Base-by-base conservation (phyloP, 2,888 invertebrate genomes). In the Dryomyza anilis region DNA sequence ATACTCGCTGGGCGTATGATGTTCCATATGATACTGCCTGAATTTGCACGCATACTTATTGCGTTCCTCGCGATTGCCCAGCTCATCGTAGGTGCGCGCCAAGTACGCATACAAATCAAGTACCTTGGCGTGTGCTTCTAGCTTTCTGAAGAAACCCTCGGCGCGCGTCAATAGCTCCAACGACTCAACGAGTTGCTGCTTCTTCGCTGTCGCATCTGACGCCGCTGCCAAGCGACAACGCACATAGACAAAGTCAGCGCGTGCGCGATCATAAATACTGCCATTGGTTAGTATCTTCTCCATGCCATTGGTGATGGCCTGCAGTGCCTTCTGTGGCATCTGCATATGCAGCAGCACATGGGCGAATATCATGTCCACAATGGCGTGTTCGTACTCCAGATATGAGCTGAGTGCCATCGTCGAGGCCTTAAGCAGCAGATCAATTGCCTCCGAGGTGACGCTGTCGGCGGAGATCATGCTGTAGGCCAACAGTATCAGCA, bases 41-140 rank as follows among this genome's bases (percentile, higher is more conserved):
- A 92, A 95, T 83, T 93, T 91, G 76, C 91, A 89, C 0, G 95
- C 91, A 78, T 90, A 92, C 73, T 90, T 91, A 81, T 95, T 95
- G 67, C 95, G 86, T 71, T 93, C 89, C 0, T 86, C 84, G 14
- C 86, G 85, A 75, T 89, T 86, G 2, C 91, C 90, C 2, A 94
- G 85, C 70, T 91, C 90, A 75, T 95, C 87, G 75, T 91, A 93
- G 0, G 93, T 84, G 70, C 89, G 87, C 0, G 92, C 90, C 86
- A 83, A 67, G 53, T 78, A 84, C 2, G 78, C 74, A 48, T 79
- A 83, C 0, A 84, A 74, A 69, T 92, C 92, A 76, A 93, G 88
- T 2, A 92, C 86, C 73, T 92, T 87, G 3, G 89, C 87, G 74
- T 89, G 89, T 0, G 94, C 93, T 70, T 94, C 92, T 4, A 93